Conservation (phyloP, 2,797 vertebrate species). For the Nannoperca obscura region DNA sequence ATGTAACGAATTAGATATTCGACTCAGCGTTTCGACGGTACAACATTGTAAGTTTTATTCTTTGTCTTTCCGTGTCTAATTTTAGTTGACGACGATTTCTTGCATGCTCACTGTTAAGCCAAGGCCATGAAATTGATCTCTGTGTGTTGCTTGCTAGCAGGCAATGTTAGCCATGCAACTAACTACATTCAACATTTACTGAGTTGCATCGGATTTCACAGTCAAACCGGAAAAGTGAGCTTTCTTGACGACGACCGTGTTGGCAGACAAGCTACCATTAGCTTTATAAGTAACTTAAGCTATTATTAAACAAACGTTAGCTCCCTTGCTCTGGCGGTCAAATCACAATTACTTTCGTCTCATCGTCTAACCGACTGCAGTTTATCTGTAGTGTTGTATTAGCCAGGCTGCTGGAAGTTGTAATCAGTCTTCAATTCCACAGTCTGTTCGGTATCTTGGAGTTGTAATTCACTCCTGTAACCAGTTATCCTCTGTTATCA, state of each 20-base stretch:
- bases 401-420: slow-evolving; percentile 28
- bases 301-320: slow-evolving; percentile 6
- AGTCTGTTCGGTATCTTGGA: slow-evolving; percentile 37
- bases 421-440: slow-evolving; percentile 35
- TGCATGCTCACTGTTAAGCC: slow-evolving; percentile 48
- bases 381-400: slow-evolving; percentile 23
- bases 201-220: slow-evolving; percentile 25
- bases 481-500: slow-evolving; percentile 55
- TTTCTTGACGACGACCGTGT: not conserved
- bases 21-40: slow-evolving; percentile 41
- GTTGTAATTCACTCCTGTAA: slow-evolving; percentile 45
- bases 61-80: slow-evolving; percentile 1
- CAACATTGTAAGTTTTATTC: slow-evolving; percentile 59
- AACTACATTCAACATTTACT: slow-evolving; percentile 30
- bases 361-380: not conserved
- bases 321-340: slow-evolving; percentile 3
- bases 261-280: not conserved
- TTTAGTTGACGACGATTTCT: slow-evolving; percentile 11
- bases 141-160: slow-evolving; percentile 69
- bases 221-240: not conserved
- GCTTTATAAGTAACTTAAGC: not conserved
- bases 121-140: slow-evolving; percentile 77
- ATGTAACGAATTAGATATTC: slow-evolving; percentile 31
- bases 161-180: slow-evolving; percentile 61
- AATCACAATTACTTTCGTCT: slow-evolving; percentile 6